These are phyloP conservation scores for Maniola hyperantus DNA, from an alignment of 2,888 invertebrate genomes.

Conservation along the genomic window DNA sequence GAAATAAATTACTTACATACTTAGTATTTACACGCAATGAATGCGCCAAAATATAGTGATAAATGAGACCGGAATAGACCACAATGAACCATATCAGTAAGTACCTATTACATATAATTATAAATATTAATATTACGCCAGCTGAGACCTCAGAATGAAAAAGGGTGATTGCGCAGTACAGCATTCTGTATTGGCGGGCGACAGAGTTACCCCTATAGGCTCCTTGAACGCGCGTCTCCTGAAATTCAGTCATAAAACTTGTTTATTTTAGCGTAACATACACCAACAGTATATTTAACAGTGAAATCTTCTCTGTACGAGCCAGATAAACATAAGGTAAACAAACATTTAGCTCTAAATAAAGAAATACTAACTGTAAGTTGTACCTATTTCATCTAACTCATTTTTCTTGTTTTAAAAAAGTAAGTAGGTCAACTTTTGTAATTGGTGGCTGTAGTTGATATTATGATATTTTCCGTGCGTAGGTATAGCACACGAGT, in stretches of 20 bases:
- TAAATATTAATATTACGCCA: neutral
- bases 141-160: slow-evolving; percentile 8
- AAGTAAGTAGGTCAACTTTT: slow-evolving; percentile 9
- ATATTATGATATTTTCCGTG: neutral
- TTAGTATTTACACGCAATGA: neutral
- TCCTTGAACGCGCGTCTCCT: slow-evolving; percentile 46
- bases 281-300: neutral
- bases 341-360: neutral
- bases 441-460: neutral
- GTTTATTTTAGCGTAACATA: slow-evolving; percentile 34
- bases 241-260: slow-evolving; percentile 19
- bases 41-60: neutral
- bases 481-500: too few species aligned
- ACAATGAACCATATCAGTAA: neutral
- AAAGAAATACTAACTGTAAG: neutral
- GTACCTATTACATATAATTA: neutral
- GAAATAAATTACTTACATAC: too few species aligned
- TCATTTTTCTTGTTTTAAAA: neutral
- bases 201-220: slow-evolving; percentile 54
- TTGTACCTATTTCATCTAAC: slow-evolving; percentile 6
- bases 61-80: neutral
- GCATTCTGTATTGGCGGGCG: slow-evolving; percentile 47
- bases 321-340: slow-evolving; percentile 14
- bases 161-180: slow-evolving; percentile 54
- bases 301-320: neutral